phyloP scores from a whole-genome alignment of 2,888 invertebrate species.

The Drosophila koepferae region DNA sequence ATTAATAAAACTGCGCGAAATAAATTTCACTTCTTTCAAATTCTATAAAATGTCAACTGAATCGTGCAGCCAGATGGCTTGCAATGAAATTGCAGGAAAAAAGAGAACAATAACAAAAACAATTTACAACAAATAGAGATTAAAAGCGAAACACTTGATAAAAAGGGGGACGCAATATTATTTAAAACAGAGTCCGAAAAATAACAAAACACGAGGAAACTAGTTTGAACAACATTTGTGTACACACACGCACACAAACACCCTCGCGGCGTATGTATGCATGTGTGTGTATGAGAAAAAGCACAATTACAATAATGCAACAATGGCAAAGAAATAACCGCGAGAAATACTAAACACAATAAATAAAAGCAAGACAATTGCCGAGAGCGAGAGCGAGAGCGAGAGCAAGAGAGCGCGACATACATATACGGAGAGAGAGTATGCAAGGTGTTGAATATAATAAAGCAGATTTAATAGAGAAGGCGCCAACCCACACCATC shows the following conservation, averaged over 20 bases:
- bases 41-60: conserved; percentile 34
- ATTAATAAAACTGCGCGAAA: neutral
- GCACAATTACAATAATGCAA: conserved; percentile 48
- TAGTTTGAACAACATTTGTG: conserved; percentile 72
- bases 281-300: conserved; percentile 11
- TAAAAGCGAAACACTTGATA: conserved; percentile 30
- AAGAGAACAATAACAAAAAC: conserved; percentile 13
- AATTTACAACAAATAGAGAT: conserved; percentile 23
- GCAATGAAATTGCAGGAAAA: conserved; percentile 26
- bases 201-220: conserved; percentile 65
- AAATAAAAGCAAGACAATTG: conserved; percentile 19
- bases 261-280: neutral
- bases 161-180: conserved; percentile 33
- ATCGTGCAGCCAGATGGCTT: conserved; percentile 16
- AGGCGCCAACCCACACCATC: conserved; percentile 47
- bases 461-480: conserved; percentile 28
- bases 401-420: conserved; percentile 5
- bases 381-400: conserved; percentile 14
- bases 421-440: neutral
- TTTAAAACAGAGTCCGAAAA: conserved; percentile 51
- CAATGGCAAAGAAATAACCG: conserved; percentile 55
- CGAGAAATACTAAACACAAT: conserved; percentile 47
- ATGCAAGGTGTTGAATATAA: conserved; percentile 13
- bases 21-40: conserved; percentile 20
- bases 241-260: conserved; percentile 6